Conservation (phyloP, 2,113 vertebrate genomes). For the Sitta europaea region DNA sequence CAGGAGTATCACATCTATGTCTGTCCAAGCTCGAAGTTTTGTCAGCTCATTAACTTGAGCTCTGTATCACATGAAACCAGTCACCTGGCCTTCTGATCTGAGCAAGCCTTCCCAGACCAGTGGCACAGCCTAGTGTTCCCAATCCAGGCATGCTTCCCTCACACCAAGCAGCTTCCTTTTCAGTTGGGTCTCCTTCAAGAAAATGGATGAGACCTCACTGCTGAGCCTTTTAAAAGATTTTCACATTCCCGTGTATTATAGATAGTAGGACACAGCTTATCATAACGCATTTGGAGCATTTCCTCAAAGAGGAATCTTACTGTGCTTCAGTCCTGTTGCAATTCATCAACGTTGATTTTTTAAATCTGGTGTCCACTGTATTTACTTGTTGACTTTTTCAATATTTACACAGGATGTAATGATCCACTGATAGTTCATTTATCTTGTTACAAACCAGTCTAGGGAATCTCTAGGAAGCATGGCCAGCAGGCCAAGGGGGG, state of each 20-base stretch:
- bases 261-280: background rate
- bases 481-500: background rate
- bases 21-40: background rate
- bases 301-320: background rate
- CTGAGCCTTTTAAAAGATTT: background rate
- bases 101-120: background rate
- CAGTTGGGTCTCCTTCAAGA: rapidly evolving
- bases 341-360: background rate
- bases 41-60: background rate
- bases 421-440: background rate
- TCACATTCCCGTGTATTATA: background rate
- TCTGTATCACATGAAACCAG: background rate
- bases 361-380: background rate
- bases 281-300: background rate
- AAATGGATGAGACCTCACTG: background rate
- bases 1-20: background rate
- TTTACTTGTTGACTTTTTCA: background rate
- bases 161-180: background rate
- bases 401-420: background rate
- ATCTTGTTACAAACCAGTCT: background rate
- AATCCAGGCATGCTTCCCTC: rapidly evolving
- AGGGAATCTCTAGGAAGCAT: background rate
- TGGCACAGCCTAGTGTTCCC: background rate
- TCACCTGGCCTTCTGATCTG: background rate
- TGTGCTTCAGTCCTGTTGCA: background rate